These are phyloP conservation scores for Coremacera marginata DNA, from an alignment of 2,888 invertebrate genomes.

Conservation along the genomic window DNA sequence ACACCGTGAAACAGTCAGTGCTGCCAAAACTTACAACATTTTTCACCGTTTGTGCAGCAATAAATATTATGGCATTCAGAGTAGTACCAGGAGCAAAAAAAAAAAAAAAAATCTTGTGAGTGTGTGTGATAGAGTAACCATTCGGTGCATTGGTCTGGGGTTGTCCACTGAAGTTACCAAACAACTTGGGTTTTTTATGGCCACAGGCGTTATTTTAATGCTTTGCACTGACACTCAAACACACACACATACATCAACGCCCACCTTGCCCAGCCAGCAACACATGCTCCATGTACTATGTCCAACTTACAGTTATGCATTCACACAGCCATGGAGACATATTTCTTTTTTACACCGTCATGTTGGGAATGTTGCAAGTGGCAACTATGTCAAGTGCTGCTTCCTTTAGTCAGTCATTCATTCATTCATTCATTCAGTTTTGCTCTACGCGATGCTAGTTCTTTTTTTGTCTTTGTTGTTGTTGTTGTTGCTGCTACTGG, in stretches of 20 bases:
- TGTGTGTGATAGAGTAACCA: neutral
- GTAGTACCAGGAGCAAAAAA: constrained; percentile 29
- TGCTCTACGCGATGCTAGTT: constrained; percentile 28
- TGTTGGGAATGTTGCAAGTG: constrained; percentile 63
- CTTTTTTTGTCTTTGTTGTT: constrained; percentile 31
- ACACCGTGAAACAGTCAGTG: constrained; percentile 54
- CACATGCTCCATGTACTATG: neutral
- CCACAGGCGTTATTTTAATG: constrained; percentile 68
- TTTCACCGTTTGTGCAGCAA: constrained; percentile 68
- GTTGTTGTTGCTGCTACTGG: constrained; percentile 3
- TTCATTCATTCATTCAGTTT: constrained; percentile 14
- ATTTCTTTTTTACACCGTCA: constrained; percentile 49
- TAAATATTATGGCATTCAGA: constrained; percentile 63
- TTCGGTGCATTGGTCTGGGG: constrained; percentile 34
- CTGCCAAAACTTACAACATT: constrained; percentile 63
- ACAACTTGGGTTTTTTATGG: constrained; percentile 65
- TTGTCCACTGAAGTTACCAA: constrained; percentile 60
- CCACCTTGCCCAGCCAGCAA: neutral
- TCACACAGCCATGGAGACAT: constrained; percentile 24
- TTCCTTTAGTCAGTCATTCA: constrained; percentile 53
- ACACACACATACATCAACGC: neutral
- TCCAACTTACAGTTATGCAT: neutral
- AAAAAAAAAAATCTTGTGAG: constrained; percentile 5
- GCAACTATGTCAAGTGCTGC: constrained; percentile 65
- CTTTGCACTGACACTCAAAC: constrained; percentile 46